These are phyloP conservation scores for Pasiphila rectangulata DNA, from an alignment of 2,888 invertebrate genomes.

Conservation along the genomic window DNA sequence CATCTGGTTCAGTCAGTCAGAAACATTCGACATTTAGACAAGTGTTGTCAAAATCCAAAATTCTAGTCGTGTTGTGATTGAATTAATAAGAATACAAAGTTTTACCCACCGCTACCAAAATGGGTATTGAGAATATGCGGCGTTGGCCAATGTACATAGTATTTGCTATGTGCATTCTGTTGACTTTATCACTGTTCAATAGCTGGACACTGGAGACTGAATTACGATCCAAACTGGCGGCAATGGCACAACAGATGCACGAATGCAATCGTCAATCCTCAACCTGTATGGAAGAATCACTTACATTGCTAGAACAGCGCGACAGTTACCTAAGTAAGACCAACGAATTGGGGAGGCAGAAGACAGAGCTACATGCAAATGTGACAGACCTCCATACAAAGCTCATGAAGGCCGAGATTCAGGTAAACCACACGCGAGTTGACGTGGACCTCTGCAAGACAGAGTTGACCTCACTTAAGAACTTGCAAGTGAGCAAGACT, in stretches of 20 bases:
- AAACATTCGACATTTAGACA: too few relatives aligned
- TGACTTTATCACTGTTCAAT: conserved; percentile 73
- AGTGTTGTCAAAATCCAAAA: too few relatives aligned
- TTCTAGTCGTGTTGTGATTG: too few relatives aligned
- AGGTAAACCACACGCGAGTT: conserved; percentile 61
- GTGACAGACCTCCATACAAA: conserved; percentile 53
- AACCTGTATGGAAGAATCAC: conserved; percentile 67
- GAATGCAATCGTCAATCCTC: conserved; percentile 69
- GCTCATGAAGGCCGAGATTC: conserved; percentile 57
- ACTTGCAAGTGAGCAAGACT: conserved; percentile 69
- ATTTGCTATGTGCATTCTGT: conserved; percentile 66
- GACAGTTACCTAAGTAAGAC: conserved; percentile 62
- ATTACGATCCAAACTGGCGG: conserved; percentile 59
- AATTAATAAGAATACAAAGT: too few relatives aligned
- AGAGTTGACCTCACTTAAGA: conserved; percentile 70
- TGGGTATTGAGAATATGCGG: conserved; percentile 78
- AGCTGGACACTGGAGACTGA: conserved; percentile 71
- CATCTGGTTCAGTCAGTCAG: too few relatives aligned
- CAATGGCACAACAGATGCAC: conserved; percentile 63
- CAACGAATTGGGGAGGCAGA: conserved; percentile 60
- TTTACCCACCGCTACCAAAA: conserved; percentile 43
- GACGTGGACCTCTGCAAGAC: conserved; percentile 70
- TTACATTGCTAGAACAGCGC: conserved; percentile 64
- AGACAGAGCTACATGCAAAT: conserved; percentile 53
- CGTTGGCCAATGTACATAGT: conserved; percentile 75